phyloP scores from a whole-genome alignment of 53 echinoderm and acorn worm genomes.

The Luidia sarsii region DNA sequence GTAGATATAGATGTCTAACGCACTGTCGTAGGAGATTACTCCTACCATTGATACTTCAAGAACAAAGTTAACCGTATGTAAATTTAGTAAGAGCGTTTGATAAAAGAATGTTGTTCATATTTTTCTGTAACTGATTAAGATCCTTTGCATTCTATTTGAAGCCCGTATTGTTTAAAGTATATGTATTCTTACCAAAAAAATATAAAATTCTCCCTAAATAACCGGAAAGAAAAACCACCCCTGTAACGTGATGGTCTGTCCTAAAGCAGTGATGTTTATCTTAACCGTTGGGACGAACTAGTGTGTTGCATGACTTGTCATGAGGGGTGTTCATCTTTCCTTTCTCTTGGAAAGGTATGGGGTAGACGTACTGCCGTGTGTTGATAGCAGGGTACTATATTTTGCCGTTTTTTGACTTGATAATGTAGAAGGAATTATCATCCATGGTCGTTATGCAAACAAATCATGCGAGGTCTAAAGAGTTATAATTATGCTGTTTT shows the following conservation, averaged over 20 bases:
- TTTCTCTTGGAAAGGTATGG: neutral
- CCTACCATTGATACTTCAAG: slow-evolving; percentile 1
- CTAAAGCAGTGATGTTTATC: slow-evolving; percentile 38
- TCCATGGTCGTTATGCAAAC: slow-evolving; percentile 37
- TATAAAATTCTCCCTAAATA: no score
- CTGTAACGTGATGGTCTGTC: slow-evolving; percentile 23
- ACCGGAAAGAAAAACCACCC: neutral
- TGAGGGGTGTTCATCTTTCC: neutral
- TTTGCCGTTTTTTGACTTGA: slow-evolving; percentile 16
- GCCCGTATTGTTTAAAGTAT: slow-evolving; percentile 2
- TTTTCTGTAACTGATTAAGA: slow-evolving; percentile 37
- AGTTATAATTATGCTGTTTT: slow-evolving; percentile 39
- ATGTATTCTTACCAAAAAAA: slow-evolving; percentile 11
- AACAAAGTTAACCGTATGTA: slow-evolving; percentile 55
- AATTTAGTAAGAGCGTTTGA: slow-evolving; percentile 57
- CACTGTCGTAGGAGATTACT: neutral
- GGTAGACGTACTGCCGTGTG: slow-evolving; percentile 34
- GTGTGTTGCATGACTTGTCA: slow-evolving; percentile 2
- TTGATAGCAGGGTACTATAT: slow-evolving; percentile 4
- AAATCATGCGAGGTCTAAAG: slow-evolving; percentile 18
- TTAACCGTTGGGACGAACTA: slow-evolving; percentile 44
- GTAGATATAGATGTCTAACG: slow-evolving; percentile 29
- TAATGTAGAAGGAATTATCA: slow-evolving; percentile 1
- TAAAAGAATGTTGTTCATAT: slow-evolving; percentile 58
- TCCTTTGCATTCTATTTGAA: slow-evolving; percentile 7